Percentiles rank a stretch among this genome's conserved stretches.
Evolutionary conservation across 2,888 invertebrate species (phyloP).

Genomic region (Cantharis lateralis): DNA sequence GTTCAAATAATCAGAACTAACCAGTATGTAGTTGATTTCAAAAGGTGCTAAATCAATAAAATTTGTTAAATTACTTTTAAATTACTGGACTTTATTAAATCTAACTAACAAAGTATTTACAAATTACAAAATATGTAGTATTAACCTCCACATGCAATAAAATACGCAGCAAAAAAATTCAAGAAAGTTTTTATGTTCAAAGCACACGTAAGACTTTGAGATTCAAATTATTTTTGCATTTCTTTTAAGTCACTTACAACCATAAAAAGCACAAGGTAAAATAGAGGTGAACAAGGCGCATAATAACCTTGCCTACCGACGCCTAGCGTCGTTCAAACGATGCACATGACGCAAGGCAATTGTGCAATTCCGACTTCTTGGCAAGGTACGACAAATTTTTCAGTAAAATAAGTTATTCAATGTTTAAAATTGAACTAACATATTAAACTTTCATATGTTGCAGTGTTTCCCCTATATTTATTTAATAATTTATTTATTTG

Average conservation of each 20-base stretch:
- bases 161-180: constrained; percentile 15
- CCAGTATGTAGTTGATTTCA: background rate
- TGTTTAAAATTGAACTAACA: constrained; percentile 1
- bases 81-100: constrained; percentile 7
- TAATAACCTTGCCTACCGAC: constrained; percentile 27
- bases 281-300: constrained; percentile 16
- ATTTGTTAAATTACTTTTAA: background rate
- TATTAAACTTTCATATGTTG: background rate
- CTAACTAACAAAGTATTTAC: constrained; percentile 21
- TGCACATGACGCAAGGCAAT: constrained; percentile 14
- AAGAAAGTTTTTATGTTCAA: constrained; percentile 24
- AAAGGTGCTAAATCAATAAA: background rate
- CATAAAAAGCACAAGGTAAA: constrained; percentile 27
- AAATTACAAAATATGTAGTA: constrained; percentile 16
- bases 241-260: constrained; percentile 23
- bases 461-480: background rate
- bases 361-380: constrained; percentile 15
- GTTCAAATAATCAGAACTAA: background rate
- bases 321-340: constrained; percentile 12
- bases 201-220: constrained; percentile 28
- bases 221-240: constrained; percentile 30
- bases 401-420: background rate
- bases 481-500: no score
- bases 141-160: background rate
- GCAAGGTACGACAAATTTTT: constrained; percentile 4